Evolutionary conservation across 2,113 vertebrate species (phyloP).

Genomic region (Platanista minor): DNA sequence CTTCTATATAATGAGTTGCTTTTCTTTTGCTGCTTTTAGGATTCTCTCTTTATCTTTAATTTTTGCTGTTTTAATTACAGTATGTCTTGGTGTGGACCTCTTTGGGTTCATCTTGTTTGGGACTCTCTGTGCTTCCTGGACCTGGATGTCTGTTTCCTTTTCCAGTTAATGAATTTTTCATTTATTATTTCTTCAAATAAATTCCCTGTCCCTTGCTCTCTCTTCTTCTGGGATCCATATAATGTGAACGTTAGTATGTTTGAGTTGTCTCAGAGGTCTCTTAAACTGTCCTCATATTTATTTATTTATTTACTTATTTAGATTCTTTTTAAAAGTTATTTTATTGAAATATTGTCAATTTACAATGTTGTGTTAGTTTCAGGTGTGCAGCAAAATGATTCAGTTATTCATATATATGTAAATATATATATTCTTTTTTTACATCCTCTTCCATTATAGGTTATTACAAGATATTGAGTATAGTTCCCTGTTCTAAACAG

Average conservation of each 20-base stretch:
- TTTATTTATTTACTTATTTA: background rate
- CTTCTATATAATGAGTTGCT: background rate
- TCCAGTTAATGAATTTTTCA: background rate
- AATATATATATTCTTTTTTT: no score
- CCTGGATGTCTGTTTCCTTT: background rate
- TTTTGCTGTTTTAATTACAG: background rate
- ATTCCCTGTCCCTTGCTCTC: background rate
- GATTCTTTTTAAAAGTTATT: background rate
- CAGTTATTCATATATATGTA: background rate
- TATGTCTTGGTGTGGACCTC: background rate
- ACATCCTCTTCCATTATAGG: no score
- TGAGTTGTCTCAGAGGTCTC: background rate
- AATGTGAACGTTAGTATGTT: background rate
- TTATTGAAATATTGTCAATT: background rate
- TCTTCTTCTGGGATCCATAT: background rate
- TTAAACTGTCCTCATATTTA: background rate
- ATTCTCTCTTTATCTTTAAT: background rate
- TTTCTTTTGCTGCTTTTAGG: background rate
- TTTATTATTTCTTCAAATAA: background rate
- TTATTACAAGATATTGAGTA: no score
- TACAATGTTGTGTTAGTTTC: background rate
- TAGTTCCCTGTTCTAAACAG: no score
- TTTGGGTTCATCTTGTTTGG: background rate
- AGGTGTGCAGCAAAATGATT: background rate
- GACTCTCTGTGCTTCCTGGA: background rate